phyloP scores from a whole-genome alignment of 2,888 invertebrate genomes.

The Auanema freiburgensis region DNA sequence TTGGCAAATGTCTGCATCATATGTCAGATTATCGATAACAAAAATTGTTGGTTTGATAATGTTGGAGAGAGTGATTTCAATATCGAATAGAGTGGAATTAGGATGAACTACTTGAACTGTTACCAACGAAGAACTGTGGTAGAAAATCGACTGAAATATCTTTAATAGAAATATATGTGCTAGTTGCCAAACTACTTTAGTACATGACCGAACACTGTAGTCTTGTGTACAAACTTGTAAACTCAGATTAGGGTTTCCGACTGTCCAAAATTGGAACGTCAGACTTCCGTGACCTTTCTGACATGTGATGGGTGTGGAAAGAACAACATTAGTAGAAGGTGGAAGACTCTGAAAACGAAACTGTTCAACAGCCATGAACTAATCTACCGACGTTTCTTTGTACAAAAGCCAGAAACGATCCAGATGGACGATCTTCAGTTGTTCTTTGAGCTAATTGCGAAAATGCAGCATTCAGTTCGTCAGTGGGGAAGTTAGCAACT shows the following conservation, averaged over 20 bases:
- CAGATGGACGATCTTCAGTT: conserved; percentile 29
- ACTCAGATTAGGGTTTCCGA: conserved; percentile 32
- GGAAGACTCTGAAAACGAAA: conserved; percentile 18
- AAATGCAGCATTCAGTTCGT: conserved; percentile 29
- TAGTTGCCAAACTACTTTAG: conserved; percentile 32
- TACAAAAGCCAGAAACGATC: conserved; percentile 43
- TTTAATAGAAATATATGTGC: background rate
- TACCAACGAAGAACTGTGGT: conserved; percentile 33
- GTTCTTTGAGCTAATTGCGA: conserved; percentile 27
- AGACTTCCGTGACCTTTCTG: conserved; percentile 53
- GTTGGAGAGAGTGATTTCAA: conserved; percentile 47
- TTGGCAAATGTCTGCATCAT: conserved; percentile 42
- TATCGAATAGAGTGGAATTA: conserved; percentile 41
- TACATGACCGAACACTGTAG: conserved; percentile 44
- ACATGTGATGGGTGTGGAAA: conserved; percentile 50
- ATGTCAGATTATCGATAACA: conserved; percentile 48
- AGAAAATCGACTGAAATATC: conserved; percentile 39
- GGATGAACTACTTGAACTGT: conserved; percentile 54
- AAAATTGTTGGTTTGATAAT: conserved; percentile 44
- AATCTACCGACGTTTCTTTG: conserved; percentile 35
- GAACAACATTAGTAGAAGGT: conserved; percentile 37
- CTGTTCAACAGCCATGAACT: background rate
- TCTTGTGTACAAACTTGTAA: conserved; percentile 54
- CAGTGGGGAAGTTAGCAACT: conserved; percentile 29
- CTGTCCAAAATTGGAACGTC: conserved; percentile 54